Evolutionary conservation across 2,113 vertebrate genomes (phyloP).

Genomic region (Anseranas semipalmata): DNA sequence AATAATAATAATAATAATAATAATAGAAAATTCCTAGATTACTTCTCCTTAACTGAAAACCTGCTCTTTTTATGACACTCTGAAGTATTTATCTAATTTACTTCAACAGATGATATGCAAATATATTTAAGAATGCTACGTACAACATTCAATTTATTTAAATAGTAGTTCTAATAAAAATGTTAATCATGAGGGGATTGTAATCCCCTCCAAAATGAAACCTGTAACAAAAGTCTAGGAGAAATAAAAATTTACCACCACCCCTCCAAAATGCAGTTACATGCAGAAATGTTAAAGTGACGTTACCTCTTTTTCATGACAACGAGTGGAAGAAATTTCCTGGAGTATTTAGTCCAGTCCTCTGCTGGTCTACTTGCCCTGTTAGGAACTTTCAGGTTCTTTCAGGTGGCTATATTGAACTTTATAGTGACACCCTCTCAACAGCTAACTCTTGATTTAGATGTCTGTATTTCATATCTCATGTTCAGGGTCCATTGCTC

Average conservation of each 20-base stretch:
- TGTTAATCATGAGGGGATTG: neutral
- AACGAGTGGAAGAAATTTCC: neutral
- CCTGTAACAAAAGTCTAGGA: neutral
- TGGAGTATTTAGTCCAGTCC: neutral
- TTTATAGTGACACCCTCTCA: neutral
- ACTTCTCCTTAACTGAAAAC: neutral
- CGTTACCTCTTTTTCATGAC: neutral
- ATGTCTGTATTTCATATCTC: neutral
- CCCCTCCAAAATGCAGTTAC: fast-evolving
- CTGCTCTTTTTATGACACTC: neutral
- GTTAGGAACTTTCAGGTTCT: neutral
- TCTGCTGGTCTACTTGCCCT: neutral
- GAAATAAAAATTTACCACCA: neutral
- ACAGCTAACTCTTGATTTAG: neutral
- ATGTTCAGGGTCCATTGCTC: neutral
- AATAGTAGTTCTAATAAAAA: neutral
- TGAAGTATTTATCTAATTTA: neutral
- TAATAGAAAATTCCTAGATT: neutral
- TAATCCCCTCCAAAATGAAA: neutral
- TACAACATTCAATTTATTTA: neutral
- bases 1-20: neutral
- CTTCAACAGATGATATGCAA: neutral
- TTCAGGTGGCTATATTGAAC: neutral
- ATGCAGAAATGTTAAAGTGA: neutral
- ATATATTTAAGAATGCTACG: neutral